These are phyloP conservation scores for Platynereis dumerilii DNA, from an alignment of 2,888 invertebrate species.

Conservation along the genomic window DNA sequence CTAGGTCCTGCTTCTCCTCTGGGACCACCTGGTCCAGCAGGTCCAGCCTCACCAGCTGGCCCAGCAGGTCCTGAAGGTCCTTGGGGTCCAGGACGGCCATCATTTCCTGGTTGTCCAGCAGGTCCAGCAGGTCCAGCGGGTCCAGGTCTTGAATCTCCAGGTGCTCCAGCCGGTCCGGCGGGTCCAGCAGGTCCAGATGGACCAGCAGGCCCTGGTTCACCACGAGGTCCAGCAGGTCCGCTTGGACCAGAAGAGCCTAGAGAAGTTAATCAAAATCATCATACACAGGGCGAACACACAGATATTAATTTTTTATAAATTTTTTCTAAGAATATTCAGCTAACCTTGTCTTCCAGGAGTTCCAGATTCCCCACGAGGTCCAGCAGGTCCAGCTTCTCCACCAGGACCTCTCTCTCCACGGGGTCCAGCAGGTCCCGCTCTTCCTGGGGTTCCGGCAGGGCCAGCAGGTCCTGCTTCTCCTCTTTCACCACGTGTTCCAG, in stretches of 20 bases:
- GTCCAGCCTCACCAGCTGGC: conserved; percentile 7
- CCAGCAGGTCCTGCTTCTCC: conserved; percentile 27
- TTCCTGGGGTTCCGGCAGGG: conserved; percentile 31
- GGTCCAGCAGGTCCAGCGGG: conserved; percentile 15
- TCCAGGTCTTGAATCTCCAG: conserved; percentile 20
- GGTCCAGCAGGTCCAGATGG: conserved; percentile 16
- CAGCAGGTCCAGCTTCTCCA: conserved; percentile 10
- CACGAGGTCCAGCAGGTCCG: conserved; percentile 29
- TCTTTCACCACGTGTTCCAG: conserved; percentile 3
- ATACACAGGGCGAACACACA: too few relatives aligned
- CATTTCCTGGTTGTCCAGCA: conserved; percentile 9
- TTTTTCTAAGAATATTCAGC: too few relatives aligned
- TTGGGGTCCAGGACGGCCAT: conserved; percentile 7
- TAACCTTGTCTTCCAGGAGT: neutral
- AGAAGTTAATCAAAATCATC: too few relatives aligned
- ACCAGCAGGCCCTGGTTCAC: conserved; percentile 21
- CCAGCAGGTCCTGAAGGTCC: conserved; percentile 16
- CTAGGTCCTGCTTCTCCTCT: conserved; percentile 13
- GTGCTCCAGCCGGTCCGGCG: conserved; percentile 15
- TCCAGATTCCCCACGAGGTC: conserved; percentile 22
- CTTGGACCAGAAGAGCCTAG: conserved; percentile 19
- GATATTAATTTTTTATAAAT: too few relatives aligned
- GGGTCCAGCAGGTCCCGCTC: conserved; percentile 25
- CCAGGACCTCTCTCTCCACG: conserved; percentile 12
- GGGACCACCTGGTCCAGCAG: conserved; percentile 7